Base-by-base conservation (phyloP, 2,797 vertebrate species). In the Euphonia xanthogaster region DNA sequence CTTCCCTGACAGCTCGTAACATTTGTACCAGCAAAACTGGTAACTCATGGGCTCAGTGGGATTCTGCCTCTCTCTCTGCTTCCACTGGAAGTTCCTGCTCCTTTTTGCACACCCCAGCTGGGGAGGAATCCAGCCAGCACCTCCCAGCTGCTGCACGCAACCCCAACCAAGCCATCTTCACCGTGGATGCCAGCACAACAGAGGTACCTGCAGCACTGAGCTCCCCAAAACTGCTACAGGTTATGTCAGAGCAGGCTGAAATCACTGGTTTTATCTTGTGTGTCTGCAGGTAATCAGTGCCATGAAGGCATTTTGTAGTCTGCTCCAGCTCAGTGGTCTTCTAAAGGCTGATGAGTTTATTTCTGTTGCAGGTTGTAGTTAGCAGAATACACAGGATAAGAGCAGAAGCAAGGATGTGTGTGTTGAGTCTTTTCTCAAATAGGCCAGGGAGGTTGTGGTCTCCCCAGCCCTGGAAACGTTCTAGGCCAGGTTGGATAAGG, bases 91-190 rank as follows among this genome's bases (percentile, higher is more conserved):
- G 97, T 50, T 42, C 98, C 73, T 97, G 97, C 70, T 98, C 97
- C 40, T 96, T 98, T 91, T 96, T 98, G 55, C 96, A 68, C 35
- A 91, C 91, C 60, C 76, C 98, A 6, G 47, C 97, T 28, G 92
- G 81, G 14, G 97, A 97, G 86, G 97, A 97, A 40, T 89, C 96
- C 63, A 92, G 63, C 9, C 96, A 98, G 19, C 85, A 90, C 58
- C 11, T 97, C 28, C 90, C 94, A 2, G 72, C 97, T 73, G 63
- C 96, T 33, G 93, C 97, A 50, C 95, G 96, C 53, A 98, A 97
- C 93, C 98, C 98, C 30, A 98, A 98, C 97, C 99, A 98, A 97
- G 98, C 98, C 9, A 40, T 98, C 84, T 98, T 99, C 51, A 98
- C 98, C 0, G 97, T 99, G 73, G 97, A 98, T n/a, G 80, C 91